Conservation (phyloP, 2,888 invertebrate species). For the Alsophila aescularia region DNA sequence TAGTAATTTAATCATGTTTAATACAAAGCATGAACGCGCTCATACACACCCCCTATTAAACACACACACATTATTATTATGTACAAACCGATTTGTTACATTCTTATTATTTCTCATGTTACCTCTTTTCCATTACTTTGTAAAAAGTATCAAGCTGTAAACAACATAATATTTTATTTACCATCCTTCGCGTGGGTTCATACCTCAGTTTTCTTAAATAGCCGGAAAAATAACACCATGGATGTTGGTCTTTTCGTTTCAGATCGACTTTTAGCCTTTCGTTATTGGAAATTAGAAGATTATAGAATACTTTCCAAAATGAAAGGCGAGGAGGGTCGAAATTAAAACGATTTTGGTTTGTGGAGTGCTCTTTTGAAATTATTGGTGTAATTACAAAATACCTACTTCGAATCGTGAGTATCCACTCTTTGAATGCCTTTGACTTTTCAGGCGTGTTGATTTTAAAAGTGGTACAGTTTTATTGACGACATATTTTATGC, state of each 20-base stretch:
- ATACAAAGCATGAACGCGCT: no score
- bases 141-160: no score
- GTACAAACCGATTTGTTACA: no score
- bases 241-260: conserved; percentile 3
- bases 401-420: background rate
- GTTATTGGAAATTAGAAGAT: conserved; percentile 21
- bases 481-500: no score
- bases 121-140: no score
- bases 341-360: conserved; percentile 14
- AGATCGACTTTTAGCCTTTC: conserved; percentile 6
- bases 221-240: background rate
- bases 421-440: background rate
- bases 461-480: background rate
- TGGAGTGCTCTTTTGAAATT: conserved; percentile 10
- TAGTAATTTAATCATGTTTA: no score
- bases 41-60: no score
- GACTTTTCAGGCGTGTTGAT: background rate
- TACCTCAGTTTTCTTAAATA: background rate
- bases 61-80: no score
- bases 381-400: conserved; percentile 7
- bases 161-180: no score
- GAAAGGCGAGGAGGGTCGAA: conserved; percentile 7
- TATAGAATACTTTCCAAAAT: conserved; percentile 19
- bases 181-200: background rate
- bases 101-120: no score